Base-by-base conservation (phyloP, 2,888 invertebrate species). In the Clivina fossor region DNA sequence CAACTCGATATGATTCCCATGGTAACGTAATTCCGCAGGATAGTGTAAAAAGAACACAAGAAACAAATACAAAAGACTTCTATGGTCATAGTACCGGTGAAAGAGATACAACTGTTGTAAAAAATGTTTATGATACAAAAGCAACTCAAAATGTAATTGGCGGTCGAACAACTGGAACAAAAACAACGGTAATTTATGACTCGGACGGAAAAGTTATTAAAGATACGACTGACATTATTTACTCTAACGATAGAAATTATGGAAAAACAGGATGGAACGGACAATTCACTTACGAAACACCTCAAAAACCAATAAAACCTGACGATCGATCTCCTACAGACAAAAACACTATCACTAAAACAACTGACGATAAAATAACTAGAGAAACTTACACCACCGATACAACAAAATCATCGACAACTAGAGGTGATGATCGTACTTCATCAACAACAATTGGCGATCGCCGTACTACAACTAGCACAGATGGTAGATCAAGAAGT, bases 201-300 rank as follows among this genome's bases (percentile, higher is more conserved):
- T 74, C 75, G 61, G 68, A 75, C 20, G 75, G 75, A 3, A 76
- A 70, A 35, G 76, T 80, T 62, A 74, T 78, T 63, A 73, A 76
- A 65, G 78, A 78, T 63, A 63, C 65, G n/a, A 71, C 65, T 22
- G 70, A 74, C 62, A 60, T 71, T 19, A 61, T 72, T 41, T 73
- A 68, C 62, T 72, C 73, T 30, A 71, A 72, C 61, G 72, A 73
- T 46, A 64, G 71, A 40, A 71, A 67, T 54, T 72, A 72, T 58
- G 72, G 72, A 20, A 76, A 74, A 63, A 69, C 70, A 24, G 72
- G 71, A 4, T 74, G 74, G 74, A 73, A 74, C 61, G 74, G 74
- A 18, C 60, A 69, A 54, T 74, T 74, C 54, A 66, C 66, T 7
- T 68, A 69, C 44, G 74, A 74, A 64, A 61, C 63, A 24, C 64